phyloP scores from a whole-genome alignment of 1,140 invertebrate species.

The Argopecten irradians region DNA sequence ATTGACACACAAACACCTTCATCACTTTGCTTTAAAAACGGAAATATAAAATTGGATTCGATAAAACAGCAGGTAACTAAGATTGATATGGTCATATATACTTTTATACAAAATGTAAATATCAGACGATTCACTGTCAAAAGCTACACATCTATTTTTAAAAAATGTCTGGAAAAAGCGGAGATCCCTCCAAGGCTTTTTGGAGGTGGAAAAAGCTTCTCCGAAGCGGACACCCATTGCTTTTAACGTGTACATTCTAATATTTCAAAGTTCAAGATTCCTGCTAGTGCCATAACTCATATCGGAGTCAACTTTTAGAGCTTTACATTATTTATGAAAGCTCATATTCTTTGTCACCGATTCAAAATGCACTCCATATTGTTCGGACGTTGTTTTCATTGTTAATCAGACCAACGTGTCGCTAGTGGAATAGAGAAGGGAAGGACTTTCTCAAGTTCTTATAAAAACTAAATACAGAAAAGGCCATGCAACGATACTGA shows the following conservation, averaged over 20 bases:
- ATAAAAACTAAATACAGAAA: too few species aligned
- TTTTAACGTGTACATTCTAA: neutral
- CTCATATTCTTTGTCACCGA: constrained; percentile 12
- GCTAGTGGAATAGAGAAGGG: neutral
- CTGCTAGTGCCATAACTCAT: neutral
- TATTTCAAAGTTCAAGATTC: constrained; percentile 23
- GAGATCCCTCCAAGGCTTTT: neutral
- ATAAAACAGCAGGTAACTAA: neutral
- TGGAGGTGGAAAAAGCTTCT: constrained; percentile 7
- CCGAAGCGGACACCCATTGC: neutral
- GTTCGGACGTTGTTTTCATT: neutral
- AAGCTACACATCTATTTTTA: neutral
- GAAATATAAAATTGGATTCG: neutral
- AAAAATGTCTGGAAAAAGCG: neutral
- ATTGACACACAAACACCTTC: neutral
- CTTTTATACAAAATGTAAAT: neutral
- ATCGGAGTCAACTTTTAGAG: neutral
- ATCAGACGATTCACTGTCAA: neutral
- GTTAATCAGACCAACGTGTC: neutral
- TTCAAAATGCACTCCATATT: neutral
- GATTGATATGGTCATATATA: neutral
- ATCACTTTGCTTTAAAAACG: neutral
- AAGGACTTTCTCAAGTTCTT: neutral
- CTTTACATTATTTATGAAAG: neutral
- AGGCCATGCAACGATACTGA: too few species aligned